Conservation (phyloP, 2,888 invertebrate genomes). For the Caenorhabditis angaria region DNA sequence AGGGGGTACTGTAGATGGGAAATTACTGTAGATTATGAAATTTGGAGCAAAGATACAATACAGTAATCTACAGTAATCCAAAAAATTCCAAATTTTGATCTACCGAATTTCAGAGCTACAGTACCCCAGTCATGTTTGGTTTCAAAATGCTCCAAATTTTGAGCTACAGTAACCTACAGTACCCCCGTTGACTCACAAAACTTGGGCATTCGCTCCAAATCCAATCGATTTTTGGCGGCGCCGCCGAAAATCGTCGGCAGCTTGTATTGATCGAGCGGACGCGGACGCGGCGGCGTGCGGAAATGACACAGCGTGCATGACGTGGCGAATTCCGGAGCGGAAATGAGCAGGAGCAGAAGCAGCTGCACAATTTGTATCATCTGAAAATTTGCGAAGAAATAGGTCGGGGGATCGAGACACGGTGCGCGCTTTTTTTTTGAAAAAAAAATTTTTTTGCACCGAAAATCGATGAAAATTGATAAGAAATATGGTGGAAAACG, state of each 20-base stretch:
- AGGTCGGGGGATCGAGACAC: no score
- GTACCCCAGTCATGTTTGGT: no score
- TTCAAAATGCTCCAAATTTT: no score
- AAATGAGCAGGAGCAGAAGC: neutral
- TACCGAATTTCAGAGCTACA: no score
- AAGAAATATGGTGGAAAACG: neutral
- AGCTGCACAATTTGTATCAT: no score
- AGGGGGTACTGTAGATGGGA: conserved; percentile 7
- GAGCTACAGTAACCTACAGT: neutral
- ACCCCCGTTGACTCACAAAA: conserved; percentile 47
- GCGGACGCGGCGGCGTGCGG: conserved; percentile 60
- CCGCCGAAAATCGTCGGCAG: conserved; percentile 54
- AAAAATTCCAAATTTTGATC: no score
- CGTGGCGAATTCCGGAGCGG: neutral
- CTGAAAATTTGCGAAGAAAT: no score
- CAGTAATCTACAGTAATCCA: no score
- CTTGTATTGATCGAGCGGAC: conserved; percentile 70
- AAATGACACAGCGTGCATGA: conserved; percentile 57
- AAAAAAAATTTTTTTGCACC: neutral
- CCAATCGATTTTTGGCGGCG: conserved; percentile 15
- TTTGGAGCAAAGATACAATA: neutral
- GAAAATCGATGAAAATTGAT: neutral
- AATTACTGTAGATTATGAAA: neutral
- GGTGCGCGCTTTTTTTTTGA: neutral
- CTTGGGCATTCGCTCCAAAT: conserved; percentile 48